phyloP scores from a whole-genome alignment of 2,113 vertebrate species.

The Tor tambroides region DNA sequence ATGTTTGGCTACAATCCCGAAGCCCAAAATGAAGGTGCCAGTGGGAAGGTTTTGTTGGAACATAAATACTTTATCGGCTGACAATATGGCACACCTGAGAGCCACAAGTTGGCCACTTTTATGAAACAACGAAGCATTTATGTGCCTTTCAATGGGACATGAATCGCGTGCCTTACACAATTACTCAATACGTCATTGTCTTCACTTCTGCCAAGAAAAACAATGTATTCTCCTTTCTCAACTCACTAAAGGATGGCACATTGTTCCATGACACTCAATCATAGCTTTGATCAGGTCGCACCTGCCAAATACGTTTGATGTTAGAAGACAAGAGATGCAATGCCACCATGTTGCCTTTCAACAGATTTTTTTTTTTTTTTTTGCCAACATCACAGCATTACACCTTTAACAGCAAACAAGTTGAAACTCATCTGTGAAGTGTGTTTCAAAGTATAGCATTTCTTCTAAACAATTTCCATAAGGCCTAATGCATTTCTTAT shows the following conservation, averaged over 20 bases:
- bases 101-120: slow-evolving; percentile 21
- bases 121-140: slow-evolving; percentile 22
- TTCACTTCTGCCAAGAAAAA: slow-evolving; percentile 1
- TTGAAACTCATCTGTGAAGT: neutral
- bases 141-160: slow-evolving; percentile 16
- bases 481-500: slow-evolving; percentile 20
- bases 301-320: slow-evolving; percentile 40
- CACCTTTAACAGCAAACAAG: slow-evolving; percentile 10
- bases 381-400: slow-evolving; percentile 20
- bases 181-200: slow-evolving; percentile 13
- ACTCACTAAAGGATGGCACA: slow-evolving; percentile 8
- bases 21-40: slow-evolving; percentile 21
- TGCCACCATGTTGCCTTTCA: slow-evolving; percentile 15
- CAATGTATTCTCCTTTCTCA: slow-evolving; percentile 2
- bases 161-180: neutral
- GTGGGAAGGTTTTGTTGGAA: slow-evolving; percentile 26
- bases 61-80: slow-evolving; percentile 34
- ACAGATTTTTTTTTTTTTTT: slow-evolving; percentile 22
- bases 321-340: slow-evolving; percentile 17
- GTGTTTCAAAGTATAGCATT: slow-evolving; percentile 15
- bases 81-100: slow-evolving; percentile 18
- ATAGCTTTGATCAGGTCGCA: slow-evolving; percentile 41
- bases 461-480: slow-evolving; percentile 36
- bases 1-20: slow-evolving; percentile 46
- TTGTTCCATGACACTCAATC: slow-evolving; percentile 29